A percentile compares a stretch with the other conserved stretches of the same genome.
phyloP scores from a whole-genome alignment of 2,113 vertebrate species.

The Muntiacus reevesi region DNA sequence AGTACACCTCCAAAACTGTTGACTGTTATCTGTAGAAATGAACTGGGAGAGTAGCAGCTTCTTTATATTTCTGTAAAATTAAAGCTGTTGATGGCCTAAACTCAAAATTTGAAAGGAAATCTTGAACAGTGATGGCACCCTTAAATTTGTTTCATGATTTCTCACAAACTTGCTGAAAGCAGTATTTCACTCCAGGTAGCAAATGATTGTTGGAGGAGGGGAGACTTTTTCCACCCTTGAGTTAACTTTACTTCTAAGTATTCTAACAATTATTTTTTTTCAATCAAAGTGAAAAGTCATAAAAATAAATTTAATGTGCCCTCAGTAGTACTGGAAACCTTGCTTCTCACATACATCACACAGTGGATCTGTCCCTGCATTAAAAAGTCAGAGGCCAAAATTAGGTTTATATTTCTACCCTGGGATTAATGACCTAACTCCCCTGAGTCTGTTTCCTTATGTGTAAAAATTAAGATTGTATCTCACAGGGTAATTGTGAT shows the following conservation, averaged over 20 bases:
- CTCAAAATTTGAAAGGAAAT: background rate
- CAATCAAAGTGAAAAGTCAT: constrained; percentile 16
- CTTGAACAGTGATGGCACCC: background rate
- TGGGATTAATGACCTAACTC: background rate
- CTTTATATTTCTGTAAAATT: background rate
- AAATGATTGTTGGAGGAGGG: background rate
- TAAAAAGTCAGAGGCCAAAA: background rate
- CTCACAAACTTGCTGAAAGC: background rate
- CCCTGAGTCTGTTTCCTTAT: background rate
- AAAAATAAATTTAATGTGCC: constrained; percentile 8
- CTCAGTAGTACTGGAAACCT: background rate
- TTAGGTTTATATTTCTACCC: background rate
- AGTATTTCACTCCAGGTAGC: background rate
- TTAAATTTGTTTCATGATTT: constrained; percentile 4
- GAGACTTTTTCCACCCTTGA: background rate
- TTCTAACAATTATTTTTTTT: constrained; percentile 7
- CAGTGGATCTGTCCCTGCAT: background rate
- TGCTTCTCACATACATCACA: background rate
- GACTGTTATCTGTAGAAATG: background rate
- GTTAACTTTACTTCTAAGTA: background rate
- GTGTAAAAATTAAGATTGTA: background rate
- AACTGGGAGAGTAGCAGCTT: background rate
- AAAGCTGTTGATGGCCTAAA: background rate
- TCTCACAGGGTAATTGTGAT: background rate
- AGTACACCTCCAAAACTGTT: background rate